Evolutionary conservation across 2,113 vertebrate species (phyloP).

Genomic region (Halcyon malimbica): DNA sequence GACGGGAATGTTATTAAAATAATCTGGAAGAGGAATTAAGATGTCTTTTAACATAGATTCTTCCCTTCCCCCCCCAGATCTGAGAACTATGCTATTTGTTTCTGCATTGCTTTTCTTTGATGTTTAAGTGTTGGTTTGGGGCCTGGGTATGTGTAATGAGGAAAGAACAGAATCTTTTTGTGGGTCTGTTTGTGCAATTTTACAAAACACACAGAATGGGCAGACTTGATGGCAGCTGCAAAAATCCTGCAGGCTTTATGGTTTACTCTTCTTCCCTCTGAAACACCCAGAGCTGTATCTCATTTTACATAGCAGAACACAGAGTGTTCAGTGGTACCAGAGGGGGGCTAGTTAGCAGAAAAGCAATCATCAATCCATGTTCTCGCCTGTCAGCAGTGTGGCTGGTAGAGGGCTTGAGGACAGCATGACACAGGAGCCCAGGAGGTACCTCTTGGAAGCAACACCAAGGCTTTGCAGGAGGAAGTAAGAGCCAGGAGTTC

Average conservation of each 20-base stretch:
- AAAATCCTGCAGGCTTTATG: neutral
- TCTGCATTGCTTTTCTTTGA: neutral
- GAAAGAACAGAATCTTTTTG: neutral
- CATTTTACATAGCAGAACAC: neutral
- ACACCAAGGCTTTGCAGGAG: neutral
- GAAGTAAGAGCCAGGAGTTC: neutral
- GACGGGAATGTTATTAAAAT: neutral
- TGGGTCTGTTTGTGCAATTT: neutral
- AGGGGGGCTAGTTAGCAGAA: neutral
- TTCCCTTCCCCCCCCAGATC: neutral
- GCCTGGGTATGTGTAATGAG: neutral
- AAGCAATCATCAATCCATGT: neutral
- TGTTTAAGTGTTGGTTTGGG: neutral
- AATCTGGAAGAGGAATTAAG: neutral
- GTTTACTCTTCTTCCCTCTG: neutral
- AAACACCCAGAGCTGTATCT: neutral
- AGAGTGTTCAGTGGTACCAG: neutral
- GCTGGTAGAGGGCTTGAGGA: neutral
- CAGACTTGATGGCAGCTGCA: neutral
- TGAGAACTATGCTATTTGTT: neutral
- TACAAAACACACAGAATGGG: neutral
- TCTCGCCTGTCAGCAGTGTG: neutral
- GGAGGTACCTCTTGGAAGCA: neutral
- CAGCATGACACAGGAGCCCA: rapidly evolving
- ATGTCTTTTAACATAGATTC: neutral